A percentile compares a stretch with the other conserved stretches of the same genome.
phyloP scores from a whole-genome alignment of 1,140 invertebrate genomes.

The Ptiloglossa arizonensis region DNA sequence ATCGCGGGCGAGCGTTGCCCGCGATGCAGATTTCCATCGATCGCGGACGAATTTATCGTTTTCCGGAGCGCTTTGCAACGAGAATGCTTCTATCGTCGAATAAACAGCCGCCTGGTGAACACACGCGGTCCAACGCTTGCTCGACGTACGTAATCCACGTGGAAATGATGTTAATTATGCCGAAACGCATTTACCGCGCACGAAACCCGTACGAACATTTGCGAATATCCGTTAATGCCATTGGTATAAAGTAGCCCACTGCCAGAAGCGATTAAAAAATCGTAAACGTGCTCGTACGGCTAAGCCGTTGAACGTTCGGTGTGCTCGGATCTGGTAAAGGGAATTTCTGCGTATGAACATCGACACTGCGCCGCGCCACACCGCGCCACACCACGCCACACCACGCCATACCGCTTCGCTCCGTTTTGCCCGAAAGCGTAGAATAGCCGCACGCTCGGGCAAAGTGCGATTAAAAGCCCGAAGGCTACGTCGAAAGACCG shows the following conservation, averaged over 20 bases:
- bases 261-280: constrained; percentile 8
- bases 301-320: background rate
- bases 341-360: background rate
- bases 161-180: constrained; percentile 39
- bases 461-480: constrained; percentile 12
- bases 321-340: background rate
- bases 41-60: background rate
- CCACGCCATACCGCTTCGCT: too few relatives aligned
- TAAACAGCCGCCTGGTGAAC: background rate
- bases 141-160: constrained; percentile 10
- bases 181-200: background rate
- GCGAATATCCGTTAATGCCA: constrained; percentile 27
- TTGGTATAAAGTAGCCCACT: background rate
- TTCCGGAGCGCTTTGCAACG: background rate
- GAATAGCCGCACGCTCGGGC: background rate
- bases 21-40: constrained; percentile 3
- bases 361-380: too few relatives aligned
- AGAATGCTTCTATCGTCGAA: background rate
- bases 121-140: background rate
- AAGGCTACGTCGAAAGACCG: constrained; percentile 7
- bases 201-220: constrained; percentile 25
- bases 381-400: too few relatives aligned
- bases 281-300: background rate
- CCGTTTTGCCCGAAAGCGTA: background rate
- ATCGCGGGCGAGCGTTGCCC: too few relatives aligned